phyloP scores from a whole-genome alignment of 2,888 invertebrate genomes.

The Latheticus oryzae region DNA sequence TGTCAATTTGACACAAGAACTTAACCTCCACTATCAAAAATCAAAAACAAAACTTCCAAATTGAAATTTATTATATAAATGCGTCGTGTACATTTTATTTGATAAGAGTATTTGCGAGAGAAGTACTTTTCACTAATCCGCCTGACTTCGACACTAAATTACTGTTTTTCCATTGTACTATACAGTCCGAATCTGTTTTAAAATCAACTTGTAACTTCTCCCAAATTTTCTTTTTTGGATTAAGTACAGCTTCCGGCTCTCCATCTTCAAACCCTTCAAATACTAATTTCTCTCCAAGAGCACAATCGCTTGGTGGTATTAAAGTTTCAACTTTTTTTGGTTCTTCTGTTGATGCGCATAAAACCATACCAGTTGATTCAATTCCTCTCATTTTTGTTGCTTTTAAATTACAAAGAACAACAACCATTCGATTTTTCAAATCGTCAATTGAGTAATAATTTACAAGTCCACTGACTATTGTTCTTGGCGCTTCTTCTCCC shows the following conservation, averaged over 20 bases:
- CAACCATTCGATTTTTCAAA: slow-evolving; percentile 89
- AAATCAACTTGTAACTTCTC: slow-evolving; percentile 88
- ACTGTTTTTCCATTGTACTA: slow-evolving; percentile 90
- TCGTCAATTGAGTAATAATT: slow-evolving; percentile 91
- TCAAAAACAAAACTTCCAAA: too few relatives aligned
- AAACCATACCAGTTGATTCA: slow-evolving; percentile 92
- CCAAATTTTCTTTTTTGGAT: slow-evolving; percentile 97
- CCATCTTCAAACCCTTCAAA: slow-evolving; percentile 86
- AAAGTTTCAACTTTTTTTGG: slow-evolving; percentile 89
- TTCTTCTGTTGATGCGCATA: slow-evolving; percentile 87
- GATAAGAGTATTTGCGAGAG: slow-evolving; percentile 84
- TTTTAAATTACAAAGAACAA: slow-evolving; percentile 96
- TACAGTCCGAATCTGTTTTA: slow-evolving; percentile 75
- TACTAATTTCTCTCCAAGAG: slow-evolving; percentile 85
- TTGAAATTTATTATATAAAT: neutral
- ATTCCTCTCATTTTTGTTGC: slow-evolving; percentile 96
- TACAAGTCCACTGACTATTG: slow-evolving; percentile 90
- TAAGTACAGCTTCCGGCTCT: slow-evolving; percentile 84
- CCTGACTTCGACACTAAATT: slow-evolving; percentile 79
- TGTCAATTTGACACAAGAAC: too few relatives aligned
- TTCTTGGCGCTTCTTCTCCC: slow-evolving; percentile 79
- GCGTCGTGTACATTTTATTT: too few relatives aligned
- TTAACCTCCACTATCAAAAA: too few relatives aligned
- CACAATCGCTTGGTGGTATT: slow-evolving; percentile 78
- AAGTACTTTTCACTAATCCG: slow-evolving; percentile 79